Base-by-base conservation (phyloP, 2,797 vertebrate species). In the Characodon lateralis region DNA sequence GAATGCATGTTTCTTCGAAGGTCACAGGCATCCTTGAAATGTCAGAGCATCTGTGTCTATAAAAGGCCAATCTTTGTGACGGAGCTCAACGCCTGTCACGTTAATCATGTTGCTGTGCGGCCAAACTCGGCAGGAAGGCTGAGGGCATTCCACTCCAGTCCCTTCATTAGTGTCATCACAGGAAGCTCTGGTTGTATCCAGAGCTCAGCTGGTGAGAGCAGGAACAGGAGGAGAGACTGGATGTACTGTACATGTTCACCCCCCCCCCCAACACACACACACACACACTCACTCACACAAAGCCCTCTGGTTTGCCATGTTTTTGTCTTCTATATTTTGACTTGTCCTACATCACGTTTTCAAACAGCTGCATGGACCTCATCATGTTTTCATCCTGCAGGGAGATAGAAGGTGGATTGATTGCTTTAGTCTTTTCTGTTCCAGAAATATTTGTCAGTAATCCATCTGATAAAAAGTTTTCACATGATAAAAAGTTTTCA, bases 351-450 rank as follows among this genome's bases (percentile, higher is more conserved):
- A 99, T 99, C 82, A 99, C 97, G 0, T 98, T 99, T 94, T 99
- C 98, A 92, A 99, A 99, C 71, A 99, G 96, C 92, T 99, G 98
- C 94, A 99, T 96, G 90, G 98, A 99, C 84, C 96, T 95, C 97
- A 99, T 98, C 96, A 99, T 99, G 80, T 96, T 99, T 94, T 99
- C 98, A 5, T 99, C 98, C 98, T 99, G 81, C 14, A 14, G 3
- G 12, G 76, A 91, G 84, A 73, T 85, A 82, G 59, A 69, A 80
- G 28, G 86, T 35, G 76, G 61, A 85, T 71, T 39, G 46, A 80
- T 70, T 76, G 50, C 75, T 78, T 79, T 56, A 35, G 35, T 35
- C 10, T 46, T 46, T 46, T 46, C 43, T 46, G 43, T 46, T 10
- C 43, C 43, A 46, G 10, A 46, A 46, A 10, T 46, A 46, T 46